These are phyloP conservation scores for Idaea straminata DNA, from an alignment of 2,888 invertebrate genomes.

Conservation along the genomic window DNA sequence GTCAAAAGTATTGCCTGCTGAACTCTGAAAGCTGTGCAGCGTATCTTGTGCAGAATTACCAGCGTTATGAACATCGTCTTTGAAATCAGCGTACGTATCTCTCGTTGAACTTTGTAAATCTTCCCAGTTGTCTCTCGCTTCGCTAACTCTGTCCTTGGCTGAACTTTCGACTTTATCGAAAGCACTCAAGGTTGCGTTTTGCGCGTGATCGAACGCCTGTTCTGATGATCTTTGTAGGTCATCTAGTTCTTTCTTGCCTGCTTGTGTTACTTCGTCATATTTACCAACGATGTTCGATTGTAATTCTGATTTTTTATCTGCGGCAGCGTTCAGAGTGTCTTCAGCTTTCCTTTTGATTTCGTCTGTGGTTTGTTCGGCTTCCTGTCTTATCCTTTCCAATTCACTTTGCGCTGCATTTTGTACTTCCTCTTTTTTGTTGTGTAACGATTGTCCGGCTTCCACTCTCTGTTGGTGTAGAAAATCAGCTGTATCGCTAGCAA, in stretches of 20 bases:
- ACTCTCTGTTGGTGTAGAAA: conserved; percentile 45
- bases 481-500: conserved; percentile 42
- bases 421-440: conserved; percentile 53
- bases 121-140: conserved; percentile 64
- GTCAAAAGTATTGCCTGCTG: conserved; percentile 72
- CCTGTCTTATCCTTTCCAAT: conserved; percentile 65
- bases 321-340: conserved; percentile 58
- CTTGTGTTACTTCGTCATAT: conserved; percentile 39
- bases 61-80: conserved; percentile 62
- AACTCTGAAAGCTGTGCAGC: conserved; percentile 72
- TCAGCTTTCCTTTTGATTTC: conserved; percentile 67
- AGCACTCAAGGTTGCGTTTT: conserved; percentile 70
- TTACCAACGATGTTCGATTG: conserved; percentile 47
- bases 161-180: conserved; percentile 74
- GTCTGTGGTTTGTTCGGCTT: conserved; percentile 69
- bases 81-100: conserved; percentile 68
- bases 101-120: conserved; percentile 67
- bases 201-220: conserved; percentile 61
- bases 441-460: conserved; percentile 41
- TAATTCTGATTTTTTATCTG: conserved; percentile 54
- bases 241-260: conserved; percentile 48
- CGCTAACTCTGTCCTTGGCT: conserved; percentile 66
- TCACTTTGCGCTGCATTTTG: conserved; percentile 52
- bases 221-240: conserved; percentile 58
- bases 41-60: conserved; percentile 71